Percentiles rank a stretch among this genome's conserved stretches.
Evolutionary conservation across 2,888 invertebrate species (phyloP).

Genomic region (Agriopis leucophaearia): DNA sequence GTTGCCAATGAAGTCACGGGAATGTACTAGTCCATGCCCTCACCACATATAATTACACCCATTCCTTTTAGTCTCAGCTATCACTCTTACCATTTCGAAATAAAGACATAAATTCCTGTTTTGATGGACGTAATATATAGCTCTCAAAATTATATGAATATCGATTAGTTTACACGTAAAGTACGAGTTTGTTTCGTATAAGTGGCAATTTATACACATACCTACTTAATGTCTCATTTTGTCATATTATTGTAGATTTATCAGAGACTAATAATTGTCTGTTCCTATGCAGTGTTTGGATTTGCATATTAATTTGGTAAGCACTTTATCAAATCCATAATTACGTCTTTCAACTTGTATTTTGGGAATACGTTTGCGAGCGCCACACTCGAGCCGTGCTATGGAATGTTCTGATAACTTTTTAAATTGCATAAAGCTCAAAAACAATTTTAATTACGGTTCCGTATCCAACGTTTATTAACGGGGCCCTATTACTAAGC

Average conservation of each 20-base stretch:
- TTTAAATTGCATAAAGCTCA: no score
- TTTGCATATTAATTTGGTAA: constrained; percentile 15
- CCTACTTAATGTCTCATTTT: constrained; percentile 19
- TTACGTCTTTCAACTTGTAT: not conserved
- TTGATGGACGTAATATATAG: constrained; percentile 33
- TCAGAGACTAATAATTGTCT: constrained; percentile 5
- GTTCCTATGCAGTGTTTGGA: not conserved
- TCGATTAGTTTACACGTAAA: constrained; percentile 8
- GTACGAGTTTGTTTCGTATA: constrained; percentile 8
- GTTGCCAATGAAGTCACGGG: constrained; percentile 15
- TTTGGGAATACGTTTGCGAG: not conserved
- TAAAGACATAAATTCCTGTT: constrained; percentile 36
- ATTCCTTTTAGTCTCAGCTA: constrained; percentile 39
- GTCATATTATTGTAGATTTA: constrained; percentile 22
- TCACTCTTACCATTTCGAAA: constrained; percentile 26
- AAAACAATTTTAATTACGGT: no score
- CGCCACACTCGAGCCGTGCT: no score
- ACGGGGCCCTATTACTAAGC: no score
- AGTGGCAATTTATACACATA: constrained; percentile 12
- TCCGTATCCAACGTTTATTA: no score
- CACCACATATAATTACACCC: constrained; percentile 28
- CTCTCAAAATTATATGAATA: constrained; percentile 19
- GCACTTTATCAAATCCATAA: constrained; percentile 3
- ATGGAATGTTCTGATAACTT: no score
- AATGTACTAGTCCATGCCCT: constrained; percentile 8